Evolutionary conservation across 2,797 vertebrate species (phyloP), one percentile per base, ranked within the genome.

Genomic region (Pipistrellus pipistrellus): DNA sequence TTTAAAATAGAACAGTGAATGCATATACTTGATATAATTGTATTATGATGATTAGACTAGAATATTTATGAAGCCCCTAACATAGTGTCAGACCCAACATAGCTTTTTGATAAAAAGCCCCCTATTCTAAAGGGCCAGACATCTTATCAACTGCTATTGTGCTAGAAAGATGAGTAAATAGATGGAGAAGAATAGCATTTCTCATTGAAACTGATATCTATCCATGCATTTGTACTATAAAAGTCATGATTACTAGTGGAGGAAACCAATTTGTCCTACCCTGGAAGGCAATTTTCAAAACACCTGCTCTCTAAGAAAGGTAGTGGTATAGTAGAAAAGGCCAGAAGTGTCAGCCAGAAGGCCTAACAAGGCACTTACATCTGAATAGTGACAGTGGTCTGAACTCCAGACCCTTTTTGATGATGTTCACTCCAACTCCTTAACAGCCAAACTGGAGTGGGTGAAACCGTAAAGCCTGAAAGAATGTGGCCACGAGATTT

Each of bases 171-270:
- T 44, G 32, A 91, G n/a, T 87, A 76, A 62, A 68, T 66, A 62
- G 46, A 82, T 90, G 46, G 72, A 84, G 72, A 91, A 87, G 21
- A 88, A 76, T 35, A 84, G 27, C n/a, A 85, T 69, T 81, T 95
- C 77, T 73, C 44, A 51, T 32, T 53, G 76, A 96, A 85, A 91
- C 13, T 82, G 30, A 73, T 85, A 69, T 35, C n/a, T 12, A 44
- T 76, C 13, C 46, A 92, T 17, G 38, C 30, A 84, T 91, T 90
- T 41, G 4, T 88, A 46, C 92, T 80, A 46, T n/a, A 85, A 90
- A 84, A 93, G 59, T 9, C 38, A 48, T 88, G 55, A 68, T 53
- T 81, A 85, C 46, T 86, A 73, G 75, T 30, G 11, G n/a, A 91
- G 55, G 53, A 88, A 93, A 91, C 4, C 18, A 73, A n/a, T 92